phyloP scores from a whole-genome alignment of 2,888 invertebrate genomes.

The Epinotia ramella region DNA sequence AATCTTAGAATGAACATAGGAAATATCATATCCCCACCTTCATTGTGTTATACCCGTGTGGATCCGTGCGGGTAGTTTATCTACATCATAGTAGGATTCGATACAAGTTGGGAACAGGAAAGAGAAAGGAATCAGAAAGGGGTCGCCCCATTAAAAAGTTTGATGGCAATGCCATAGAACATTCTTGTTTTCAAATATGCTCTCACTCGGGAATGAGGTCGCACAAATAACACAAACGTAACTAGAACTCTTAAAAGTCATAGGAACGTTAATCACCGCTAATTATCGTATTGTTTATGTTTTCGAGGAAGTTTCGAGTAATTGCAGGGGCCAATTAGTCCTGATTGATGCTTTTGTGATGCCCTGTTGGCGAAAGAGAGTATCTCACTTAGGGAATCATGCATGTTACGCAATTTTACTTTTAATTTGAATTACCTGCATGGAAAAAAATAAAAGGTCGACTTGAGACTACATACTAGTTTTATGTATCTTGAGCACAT shows the following conservation, averaged over 20 bases:
- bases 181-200: not conserved
- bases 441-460: not conserved
- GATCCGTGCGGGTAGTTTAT: too few species aligned
- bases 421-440: not conserved
- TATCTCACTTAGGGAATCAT: not conserved
- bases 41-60: too few species aligned
- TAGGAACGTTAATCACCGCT: slow-evolving; percentile 14
- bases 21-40: too few species aligned
- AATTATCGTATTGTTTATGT: slow-evolving; percentile 26
- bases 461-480: not conserved
- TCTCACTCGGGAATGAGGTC: not conserved
- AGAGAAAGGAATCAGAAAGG: too few species aligned
- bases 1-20: too few species aligned
- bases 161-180: not conserved
- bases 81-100: too few species aligned
- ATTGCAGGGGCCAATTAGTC: slow-evolving; percentile 25
- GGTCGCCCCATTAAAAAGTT: too few species aligned
- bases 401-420: not conserved
- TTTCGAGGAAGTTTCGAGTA: slow-evolving; percentile 25
- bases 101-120: too few species aligned
- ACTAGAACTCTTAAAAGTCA: slow-evolving; percentile 29
- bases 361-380: not conserved
- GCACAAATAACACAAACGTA: slow-evolving; percentile 22
- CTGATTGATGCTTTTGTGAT: slow-evolving; percentile 15
- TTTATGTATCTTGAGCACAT: not conserved